These are phyloP conservation scores for Aelia acuminata DNA, from an alignment of 2,888 invertebrate species.

Conservation along the genomic window DNA sequence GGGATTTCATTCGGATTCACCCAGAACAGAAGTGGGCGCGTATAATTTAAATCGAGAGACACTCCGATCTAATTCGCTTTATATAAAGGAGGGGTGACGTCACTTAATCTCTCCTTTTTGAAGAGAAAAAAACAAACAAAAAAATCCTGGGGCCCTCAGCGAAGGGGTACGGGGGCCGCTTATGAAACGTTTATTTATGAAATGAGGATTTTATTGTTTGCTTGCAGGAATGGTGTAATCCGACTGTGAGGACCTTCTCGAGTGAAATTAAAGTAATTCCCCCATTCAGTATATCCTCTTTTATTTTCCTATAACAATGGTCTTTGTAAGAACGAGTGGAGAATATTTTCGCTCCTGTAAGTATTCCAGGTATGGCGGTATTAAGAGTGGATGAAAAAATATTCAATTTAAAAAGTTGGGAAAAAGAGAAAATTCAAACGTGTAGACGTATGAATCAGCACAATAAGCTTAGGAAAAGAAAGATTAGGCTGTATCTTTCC, in stretches of 20 bases:
- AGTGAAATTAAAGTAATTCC: slow-evolving; percentile 46
- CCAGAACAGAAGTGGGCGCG: background rate
- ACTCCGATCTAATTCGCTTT: slow-evolving; percentile 39
- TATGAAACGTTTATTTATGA: slow-evolving; percentile 41
- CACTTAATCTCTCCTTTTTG: slow-evolving; percentile 45
- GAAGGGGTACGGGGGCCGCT: background rate
- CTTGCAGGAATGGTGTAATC: slow-evolving; percentile 28
- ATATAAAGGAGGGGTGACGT: slow-evolving; percentile 25
- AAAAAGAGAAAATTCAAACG: background rate
- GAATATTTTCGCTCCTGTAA: background rate
- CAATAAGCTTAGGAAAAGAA: no score
- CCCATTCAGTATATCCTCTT: background rate
- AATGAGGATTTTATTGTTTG: slow-evolving; percentile 32
- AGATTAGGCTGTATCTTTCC: no score
- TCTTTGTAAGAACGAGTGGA: background rate
- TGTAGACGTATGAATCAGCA: no score
- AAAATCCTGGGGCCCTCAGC: background rate
- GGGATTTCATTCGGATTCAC: background rate
- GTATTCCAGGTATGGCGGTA: background rate
- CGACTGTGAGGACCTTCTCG: background rate
- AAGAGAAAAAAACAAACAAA: background rate
- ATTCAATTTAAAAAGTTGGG: background rate
- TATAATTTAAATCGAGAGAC: slow-evolving; percentile 16
- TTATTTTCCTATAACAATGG: slow-evolving; percentile 14
- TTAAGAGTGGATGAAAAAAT: background rate